Conservation (phyloP, 2,113 vertebrate genomes). For the Leucopsar rothschildi region DNA sequence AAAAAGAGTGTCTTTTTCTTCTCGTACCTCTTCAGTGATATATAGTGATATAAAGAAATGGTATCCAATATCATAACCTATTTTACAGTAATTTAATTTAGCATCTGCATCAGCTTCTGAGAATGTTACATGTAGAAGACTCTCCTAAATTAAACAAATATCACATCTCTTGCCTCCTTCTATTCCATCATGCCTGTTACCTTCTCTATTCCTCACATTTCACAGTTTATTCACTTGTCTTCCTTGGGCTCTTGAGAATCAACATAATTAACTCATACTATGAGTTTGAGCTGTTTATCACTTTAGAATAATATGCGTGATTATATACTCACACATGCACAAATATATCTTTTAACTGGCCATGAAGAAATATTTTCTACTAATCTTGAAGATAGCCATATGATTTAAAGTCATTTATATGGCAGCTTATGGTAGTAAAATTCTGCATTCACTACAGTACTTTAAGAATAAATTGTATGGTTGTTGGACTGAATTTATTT, state of each 20-base stretch:
- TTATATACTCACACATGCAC: not conserved
- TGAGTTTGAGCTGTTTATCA: not conserved
- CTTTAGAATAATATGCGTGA: not conserved
- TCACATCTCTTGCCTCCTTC: not conserved
- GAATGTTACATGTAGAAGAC: not conserved
- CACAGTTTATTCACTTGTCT: not conserved
- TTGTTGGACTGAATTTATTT: not conserved
- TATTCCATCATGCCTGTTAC: not conserved
- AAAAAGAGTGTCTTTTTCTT: not conserved
- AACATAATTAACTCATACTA: not conserved
- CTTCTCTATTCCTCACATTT: not conserved
- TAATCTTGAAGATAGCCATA: not conserved
- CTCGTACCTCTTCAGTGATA: not conserved
- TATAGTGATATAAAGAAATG: not conserved
- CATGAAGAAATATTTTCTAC: not conserved
- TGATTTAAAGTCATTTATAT: not conserved
- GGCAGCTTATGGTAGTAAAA: not conserved
- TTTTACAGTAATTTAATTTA: not conserved
- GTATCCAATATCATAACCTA: not conserved
- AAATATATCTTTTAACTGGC: not conserved
- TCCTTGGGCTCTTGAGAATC: not conserved
- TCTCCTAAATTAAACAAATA: not conserved
- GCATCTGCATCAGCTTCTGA: not conserved
- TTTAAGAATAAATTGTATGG: slow-evolving; percentile 19
- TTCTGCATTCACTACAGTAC: not conserved